phyloP scores from a whole-genome alignment of 2,113 vertebrate species.

The Cheilinus undulatus region DNA sequence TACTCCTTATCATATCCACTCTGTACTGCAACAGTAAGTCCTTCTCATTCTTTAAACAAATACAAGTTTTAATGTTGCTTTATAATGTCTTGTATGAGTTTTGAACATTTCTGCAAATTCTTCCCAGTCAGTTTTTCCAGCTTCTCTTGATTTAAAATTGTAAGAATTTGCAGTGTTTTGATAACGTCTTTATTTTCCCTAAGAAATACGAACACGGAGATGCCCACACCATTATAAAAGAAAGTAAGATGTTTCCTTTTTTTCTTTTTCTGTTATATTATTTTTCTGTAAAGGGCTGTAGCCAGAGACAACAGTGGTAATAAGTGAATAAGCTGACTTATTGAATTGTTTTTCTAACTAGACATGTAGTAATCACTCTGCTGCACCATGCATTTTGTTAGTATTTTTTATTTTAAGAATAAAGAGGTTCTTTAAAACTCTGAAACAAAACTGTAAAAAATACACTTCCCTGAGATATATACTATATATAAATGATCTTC shows the following conservation, averaged over 20 bases:
- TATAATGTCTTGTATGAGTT: neutral
- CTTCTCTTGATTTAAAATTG: neutral
- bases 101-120: neutral
- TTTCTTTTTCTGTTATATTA: no score
- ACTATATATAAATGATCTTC: neutral
- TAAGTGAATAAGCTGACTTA: no score
- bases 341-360: no score
- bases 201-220: constrained; percentile 78
- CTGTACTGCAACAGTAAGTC: constrained; percentile 82
- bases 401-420: neutral
- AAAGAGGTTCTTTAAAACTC: no score
- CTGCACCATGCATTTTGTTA: neutral
- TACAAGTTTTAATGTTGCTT: no score
- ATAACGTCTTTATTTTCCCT: neutral
- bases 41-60: no score
- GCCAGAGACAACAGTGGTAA: neutral
- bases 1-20: constrained; percentile 76
- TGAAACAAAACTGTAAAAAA: no score
- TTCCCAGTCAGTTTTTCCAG: neutral
- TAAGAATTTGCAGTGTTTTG: neutral
- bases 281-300: neutral
- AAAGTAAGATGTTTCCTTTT: constrained; percentile 69
- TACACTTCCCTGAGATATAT: no score
- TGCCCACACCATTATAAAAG: constrained; percentile 85
- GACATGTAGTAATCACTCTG: no score